These are phyloP conservation scores for Hephaestus fuliginosus DNA, from an alignment of 2,797 vertebrate genomes.

Conservation along the genomic window DNA sequence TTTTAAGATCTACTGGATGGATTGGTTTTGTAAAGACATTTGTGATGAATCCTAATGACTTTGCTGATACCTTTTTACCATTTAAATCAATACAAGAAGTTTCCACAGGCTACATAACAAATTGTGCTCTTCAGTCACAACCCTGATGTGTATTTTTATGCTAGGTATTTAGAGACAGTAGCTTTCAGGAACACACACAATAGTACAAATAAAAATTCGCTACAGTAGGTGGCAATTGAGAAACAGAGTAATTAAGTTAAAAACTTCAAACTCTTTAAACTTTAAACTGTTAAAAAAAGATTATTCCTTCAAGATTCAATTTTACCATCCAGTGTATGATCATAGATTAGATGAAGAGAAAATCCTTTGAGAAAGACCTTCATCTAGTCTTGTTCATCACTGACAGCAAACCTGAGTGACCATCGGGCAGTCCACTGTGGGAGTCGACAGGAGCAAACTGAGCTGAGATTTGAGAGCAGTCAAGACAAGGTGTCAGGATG, in stretches of 20 bases:
- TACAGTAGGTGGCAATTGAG: not conserved
- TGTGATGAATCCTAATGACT: no score
- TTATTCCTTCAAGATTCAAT: not conserved
- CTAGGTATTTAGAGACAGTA: not conserved
- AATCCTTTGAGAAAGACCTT: conserved; percentile 21
- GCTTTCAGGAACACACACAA: not conserved
- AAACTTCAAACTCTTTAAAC: not conserved
- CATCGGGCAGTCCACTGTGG: conserved; percentile 12
- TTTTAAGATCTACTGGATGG: no score
- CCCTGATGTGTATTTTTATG: no score
- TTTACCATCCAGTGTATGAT: not conserved
- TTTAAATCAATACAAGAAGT: no score
- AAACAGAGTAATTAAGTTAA: not conserved
- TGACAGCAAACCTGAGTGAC: conserved; percentile 32
- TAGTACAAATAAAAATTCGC: accelerated
- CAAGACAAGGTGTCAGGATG: conserved; percentile 54
- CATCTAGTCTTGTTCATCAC: conserved; percentile 22
- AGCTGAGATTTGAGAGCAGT: conserved; percentile 54
- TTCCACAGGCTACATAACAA: no score
- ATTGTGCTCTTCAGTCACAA: no score
- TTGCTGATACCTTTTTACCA: no score
- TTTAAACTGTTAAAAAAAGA: not conserved
- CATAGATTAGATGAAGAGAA: conserved; percentile 1
- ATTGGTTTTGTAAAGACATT: not conserved
- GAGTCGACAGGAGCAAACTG: conserved; percentile 29